Conservation (phyloP, 2,888 invertebrate genomes). For the Trichacis sp. region DNA sequence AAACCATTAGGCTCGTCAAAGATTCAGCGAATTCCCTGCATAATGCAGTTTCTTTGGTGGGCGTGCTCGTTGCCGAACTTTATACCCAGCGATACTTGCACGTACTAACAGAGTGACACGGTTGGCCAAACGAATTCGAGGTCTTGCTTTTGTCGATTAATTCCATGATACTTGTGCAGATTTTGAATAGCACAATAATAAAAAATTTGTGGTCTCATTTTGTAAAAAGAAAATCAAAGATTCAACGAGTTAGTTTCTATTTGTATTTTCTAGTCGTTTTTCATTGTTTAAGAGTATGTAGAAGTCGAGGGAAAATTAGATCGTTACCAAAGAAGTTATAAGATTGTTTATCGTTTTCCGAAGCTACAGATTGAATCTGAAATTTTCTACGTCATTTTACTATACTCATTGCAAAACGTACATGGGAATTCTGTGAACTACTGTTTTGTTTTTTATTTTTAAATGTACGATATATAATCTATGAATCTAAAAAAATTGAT, state of each 20-base stretch:
- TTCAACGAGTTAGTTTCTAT: neutral
- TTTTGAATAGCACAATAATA: too few relatives aligned
- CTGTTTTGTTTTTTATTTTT: neutral
- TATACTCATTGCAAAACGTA: neutral
- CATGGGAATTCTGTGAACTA: neutral
- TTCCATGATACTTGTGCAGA: conserved; percentile 1
- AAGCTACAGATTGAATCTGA: neutral
- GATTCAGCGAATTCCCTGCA: conserved; percentile 73
- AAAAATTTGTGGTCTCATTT: too few relatives aligned
- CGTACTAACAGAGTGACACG: conserved; percentile 56
- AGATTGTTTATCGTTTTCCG: neutral
- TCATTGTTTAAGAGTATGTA: conserved; percentile 18
- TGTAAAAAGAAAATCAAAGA: too few relatives aligned
- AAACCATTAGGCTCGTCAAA: conserved; percentile 69
- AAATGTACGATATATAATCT: neutral
- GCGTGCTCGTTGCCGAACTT: conserved; percentile 70
- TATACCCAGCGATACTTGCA: conserved; percentile 68
- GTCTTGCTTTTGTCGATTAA: conserved; percentile 31
- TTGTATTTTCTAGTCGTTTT: conserved; percentile 1
- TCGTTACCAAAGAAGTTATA: neutral
- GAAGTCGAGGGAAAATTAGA: neutral
- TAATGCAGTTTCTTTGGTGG: conserved; percentile 70
- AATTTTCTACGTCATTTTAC: neutral
- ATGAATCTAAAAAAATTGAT: neutral
- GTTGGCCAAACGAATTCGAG: conserved; percentile 31